phyloP scores from a whole-genome alignment of 2,797 vertebrate genomes.

The Threskiornis aethiopicus region DNA sequence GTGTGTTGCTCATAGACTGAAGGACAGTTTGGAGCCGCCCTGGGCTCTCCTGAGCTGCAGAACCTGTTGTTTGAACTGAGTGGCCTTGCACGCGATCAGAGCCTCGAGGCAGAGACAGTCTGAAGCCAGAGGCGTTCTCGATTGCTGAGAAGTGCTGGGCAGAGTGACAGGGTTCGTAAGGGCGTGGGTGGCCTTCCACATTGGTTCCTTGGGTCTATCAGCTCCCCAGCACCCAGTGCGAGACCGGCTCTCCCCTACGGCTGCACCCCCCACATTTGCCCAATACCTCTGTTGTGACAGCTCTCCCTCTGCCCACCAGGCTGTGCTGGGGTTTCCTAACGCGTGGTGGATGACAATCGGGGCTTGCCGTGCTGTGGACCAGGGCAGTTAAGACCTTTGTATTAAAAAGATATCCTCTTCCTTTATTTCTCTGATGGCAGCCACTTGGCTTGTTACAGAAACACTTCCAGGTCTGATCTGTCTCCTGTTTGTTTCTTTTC shows the following conservation, averaged over 20 bases:
- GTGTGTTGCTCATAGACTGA: neutral
- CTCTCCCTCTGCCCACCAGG: neutral
- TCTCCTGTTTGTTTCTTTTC: neutral
- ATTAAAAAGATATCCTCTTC: neutral
- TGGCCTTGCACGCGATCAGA: rapidly evolving
- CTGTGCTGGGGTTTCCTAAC: neutral
- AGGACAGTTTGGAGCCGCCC: rapidly evolving
- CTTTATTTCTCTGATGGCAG: neutral
- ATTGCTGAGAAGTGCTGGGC: neutral
- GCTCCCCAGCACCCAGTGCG: neutral
- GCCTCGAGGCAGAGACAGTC: neutral
- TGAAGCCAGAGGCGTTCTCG: neutral
- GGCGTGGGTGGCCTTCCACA: rapidly evolving
- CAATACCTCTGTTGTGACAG: neutral
- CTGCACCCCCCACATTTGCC: neutral
- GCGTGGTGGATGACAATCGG: rapidly evolving
- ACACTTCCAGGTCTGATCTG: neutral
- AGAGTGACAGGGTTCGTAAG: neutral
- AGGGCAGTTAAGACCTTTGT: neutral
- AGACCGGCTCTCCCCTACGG: rapidly evolving
- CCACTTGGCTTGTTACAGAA: neutral
- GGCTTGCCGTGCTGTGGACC: neutral
- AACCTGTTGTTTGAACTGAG: neutral
- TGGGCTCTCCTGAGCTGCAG: neutral
- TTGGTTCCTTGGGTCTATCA: neutral